A percentile compares a stretch with the other conserved stretches of the same genome.
Conservation (phyloP, 1,140 invertebrate genomes). For the Drusus annulatus region DNA sequence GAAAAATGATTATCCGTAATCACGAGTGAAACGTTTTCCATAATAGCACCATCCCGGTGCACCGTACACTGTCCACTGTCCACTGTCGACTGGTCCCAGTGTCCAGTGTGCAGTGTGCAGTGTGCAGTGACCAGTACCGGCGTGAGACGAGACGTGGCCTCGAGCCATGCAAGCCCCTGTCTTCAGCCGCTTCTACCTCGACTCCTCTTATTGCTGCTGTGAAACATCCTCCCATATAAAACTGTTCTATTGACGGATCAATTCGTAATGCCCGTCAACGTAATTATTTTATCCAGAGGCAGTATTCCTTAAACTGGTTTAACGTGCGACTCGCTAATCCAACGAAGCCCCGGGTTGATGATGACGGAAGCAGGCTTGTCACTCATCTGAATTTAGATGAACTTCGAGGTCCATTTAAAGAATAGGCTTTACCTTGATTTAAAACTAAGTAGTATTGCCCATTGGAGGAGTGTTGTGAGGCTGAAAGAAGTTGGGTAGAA, state of each 20-base stretch:
- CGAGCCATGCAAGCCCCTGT: neutral
- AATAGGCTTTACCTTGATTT: no score
- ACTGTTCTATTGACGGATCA: conserved; percentile 37
- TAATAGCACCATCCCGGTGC: conserved; percentile 29
- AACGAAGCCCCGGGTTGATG: neutral
- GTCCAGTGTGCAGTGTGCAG: no score
- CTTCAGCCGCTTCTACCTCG: neutral
- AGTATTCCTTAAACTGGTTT: conserved; percentile 20
- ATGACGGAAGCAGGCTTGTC: neutral
- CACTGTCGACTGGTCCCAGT: no score
- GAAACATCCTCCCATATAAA: neutral
- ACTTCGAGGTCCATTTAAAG: no score
- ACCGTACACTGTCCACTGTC: no score
- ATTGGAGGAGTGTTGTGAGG: no score
- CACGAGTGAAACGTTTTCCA: conserved; percentile 35
- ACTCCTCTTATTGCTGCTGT: conserved; percentile 14
- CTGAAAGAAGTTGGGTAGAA: no score
- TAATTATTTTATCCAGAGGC: conserved; percentile 42
- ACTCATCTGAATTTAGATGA: neutral
- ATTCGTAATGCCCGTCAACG: conserved; percentile 44
- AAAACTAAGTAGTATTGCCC: no score
- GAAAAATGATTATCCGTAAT: conserved; percentile 34
- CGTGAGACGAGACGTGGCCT: conserved; percentile 16
- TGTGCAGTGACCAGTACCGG: no score
- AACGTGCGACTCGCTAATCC: neutral